These are phyloP conservation scores for Oophaga pumilio DNA, from an alignment of 2,113 vertebrate genomes.

Conservation along the genomic window DNA sequence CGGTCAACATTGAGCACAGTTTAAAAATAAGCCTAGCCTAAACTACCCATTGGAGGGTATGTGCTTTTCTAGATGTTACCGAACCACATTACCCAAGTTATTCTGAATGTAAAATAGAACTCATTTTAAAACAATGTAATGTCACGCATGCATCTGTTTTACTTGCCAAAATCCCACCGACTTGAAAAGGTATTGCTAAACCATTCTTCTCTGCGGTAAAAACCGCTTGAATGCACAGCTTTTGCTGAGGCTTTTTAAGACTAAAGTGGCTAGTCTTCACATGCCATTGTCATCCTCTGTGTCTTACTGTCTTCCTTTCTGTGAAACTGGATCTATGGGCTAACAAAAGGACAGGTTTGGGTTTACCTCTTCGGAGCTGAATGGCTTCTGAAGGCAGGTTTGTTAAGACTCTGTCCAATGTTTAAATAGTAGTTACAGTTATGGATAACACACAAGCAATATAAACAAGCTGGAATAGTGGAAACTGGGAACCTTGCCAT, in stretches of 20 bases:
- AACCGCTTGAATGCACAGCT: too few species aligned
- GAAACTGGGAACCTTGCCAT: conserved; percentile 44
- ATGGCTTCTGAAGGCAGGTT: conserved; percentile 16
- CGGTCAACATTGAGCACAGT: too few species aligned
- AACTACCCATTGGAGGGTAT: too few species aligned
- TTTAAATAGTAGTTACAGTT: conserved; percentile 35
- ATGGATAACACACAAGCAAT: conserved; percentile 29
- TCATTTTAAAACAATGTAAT: too few species aligned
- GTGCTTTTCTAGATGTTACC: too few species aligned
- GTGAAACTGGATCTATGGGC: conserved; percentile 60
- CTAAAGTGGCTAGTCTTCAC: conserved; percentile 53
- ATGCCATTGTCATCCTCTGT: conserved; percentile 56
- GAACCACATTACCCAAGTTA: too few species aligned
- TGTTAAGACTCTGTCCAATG: conserved; percentile 14
- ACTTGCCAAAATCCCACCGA: too few species aligned
- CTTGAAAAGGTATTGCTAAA: too few species aligned
- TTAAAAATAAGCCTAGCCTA: too few species aligned
- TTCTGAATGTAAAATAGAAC: too few species aligned
- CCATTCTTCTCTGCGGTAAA: too few species aligned
- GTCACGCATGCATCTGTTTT: too few species aligned
- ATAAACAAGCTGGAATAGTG: conserved; percentile 24
- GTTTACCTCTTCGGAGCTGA: conserved; percentile 52
- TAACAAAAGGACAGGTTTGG: conserved; percentile 62
- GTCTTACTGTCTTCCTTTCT: conserved; percentile 65
- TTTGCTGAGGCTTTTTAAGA: neutral